These are phyloP conservation scores for Sesamia nonagrioides DNA, from an alignment of 1,140 invertebrate species.

Conservation along the genomic window DNA sequence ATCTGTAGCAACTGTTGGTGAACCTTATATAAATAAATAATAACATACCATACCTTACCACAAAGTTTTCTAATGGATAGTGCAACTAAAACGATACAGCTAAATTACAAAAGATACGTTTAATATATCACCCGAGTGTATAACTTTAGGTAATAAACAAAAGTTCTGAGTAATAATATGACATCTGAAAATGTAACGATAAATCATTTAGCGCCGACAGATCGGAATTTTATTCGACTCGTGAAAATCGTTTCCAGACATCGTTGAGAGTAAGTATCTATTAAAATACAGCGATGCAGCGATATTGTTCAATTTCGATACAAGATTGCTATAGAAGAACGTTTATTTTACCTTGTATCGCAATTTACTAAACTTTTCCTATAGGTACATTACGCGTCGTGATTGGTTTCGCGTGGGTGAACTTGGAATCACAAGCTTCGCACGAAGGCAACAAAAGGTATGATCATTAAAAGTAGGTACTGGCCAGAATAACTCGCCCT, in stretches of 20 bases:
- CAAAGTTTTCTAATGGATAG: neutral
- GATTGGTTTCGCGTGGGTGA: conserved; percentile 12
- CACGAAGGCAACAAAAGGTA: conserved; percentile 4
- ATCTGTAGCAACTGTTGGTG: too few relatives aligned
- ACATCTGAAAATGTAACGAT: neutral
- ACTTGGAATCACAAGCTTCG: neutral
- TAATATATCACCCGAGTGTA: neutral
- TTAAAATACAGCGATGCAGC: neutral
- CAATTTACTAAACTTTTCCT: neutral
- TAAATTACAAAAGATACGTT: neutral
- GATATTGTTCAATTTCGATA: conserved; percentile 29
- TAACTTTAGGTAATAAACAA: neutral
- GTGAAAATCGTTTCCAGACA: neutral
- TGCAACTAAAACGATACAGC: too few relatives aligned
- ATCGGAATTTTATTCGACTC: neutral
- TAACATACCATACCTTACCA: too few relatives aligned
- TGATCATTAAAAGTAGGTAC: conserved; percentile 35
- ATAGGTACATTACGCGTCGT: neutral
- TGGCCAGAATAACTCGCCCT: neutral
- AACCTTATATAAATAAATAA: neutral
- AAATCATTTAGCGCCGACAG: neutral
- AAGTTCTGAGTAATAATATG: neutral
- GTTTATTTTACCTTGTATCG: conserved; percentile 19
- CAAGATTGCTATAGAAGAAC: neutral
- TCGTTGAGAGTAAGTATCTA: neutral